A percentile compares a stretch with the other conserved stretches of the same genome.
Evolutionary conservation across 1,140 invertebrate species (phyloP).

Genomic region (Formica selysi): DNA sequence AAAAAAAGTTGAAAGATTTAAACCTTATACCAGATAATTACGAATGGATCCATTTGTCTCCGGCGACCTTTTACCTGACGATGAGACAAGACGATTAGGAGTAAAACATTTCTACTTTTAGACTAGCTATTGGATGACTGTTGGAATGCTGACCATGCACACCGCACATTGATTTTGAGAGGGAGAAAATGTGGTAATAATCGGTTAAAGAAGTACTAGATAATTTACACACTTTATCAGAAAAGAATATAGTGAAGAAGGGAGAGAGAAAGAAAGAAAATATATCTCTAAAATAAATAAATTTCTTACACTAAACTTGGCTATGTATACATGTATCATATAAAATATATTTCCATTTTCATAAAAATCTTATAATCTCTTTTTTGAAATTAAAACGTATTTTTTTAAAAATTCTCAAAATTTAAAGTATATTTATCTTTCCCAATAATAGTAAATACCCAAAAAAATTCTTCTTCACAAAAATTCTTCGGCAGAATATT

Average conservation of each 20-base stretch:
- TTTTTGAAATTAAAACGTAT: background rate
- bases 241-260: background rate
- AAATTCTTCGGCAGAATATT: background rate
- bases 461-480: background rate
- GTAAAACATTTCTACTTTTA: constrained; percentile 13
- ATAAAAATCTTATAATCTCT: background rate
- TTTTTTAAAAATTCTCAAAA: background rate
- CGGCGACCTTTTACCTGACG: background rate
- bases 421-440: background rate
- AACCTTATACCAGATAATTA: background rate
- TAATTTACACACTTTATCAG: background rate
- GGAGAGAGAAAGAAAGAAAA: background rate
- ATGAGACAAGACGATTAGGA: constrained; percentile 10
- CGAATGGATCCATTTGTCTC: background rate
- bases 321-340: background rate
- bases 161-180: background rate
- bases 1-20: constrained; percentile 12
- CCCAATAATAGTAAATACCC: background rate
- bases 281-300: background rate
- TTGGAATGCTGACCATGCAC: background rate
- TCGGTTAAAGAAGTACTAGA: background rate
- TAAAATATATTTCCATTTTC: background rate
- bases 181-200: background rate
- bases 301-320: background rate
- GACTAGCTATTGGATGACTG: background rate